Conservation (phyloP, 2,797 vertebrate species). For the Spinus olivaceus region DNA sequence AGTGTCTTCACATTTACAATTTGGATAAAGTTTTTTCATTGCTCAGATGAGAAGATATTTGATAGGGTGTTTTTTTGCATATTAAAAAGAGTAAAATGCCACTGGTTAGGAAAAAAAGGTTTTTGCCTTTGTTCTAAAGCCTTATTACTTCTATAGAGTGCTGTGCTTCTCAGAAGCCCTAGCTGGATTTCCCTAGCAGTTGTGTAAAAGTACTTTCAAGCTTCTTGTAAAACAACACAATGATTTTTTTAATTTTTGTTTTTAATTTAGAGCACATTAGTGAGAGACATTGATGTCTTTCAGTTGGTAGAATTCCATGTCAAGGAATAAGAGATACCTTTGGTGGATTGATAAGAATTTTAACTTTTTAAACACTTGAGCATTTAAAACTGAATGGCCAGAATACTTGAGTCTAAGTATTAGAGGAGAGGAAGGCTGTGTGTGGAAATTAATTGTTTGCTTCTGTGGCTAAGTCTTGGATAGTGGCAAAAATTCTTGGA, state of each 20-base stretch:
- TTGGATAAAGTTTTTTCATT: not conserved
- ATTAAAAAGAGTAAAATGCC: not conserved
- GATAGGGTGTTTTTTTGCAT: not conserved
- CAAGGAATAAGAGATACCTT: not conserved
- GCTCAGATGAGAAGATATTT: not conserved
- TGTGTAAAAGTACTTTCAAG: not conserved
- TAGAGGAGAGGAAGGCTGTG: not conserved
- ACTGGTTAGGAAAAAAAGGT: fast-evolving
- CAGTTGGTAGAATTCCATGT: not conserved
- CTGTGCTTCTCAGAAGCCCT: not conserved
- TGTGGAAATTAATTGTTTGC: not conserved
- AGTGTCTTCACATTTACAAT: not conserved
- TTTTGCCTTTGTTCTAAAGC: not conserved
- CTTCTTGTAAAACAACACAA: not conserved
- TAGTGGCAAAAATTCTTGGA: not conserved
- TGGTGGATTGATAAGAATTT: not conserved
- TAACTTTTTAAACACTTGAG: not conserved
- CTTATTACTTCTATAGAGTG: not conserved
- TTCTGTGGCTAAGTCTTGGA: not conserved
- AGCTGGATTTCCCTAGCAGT: not conserved
- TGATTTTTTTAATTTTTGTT: not conserved
- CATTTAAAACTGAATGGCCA: not conserved
- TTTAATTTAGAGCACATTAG: not conserved
- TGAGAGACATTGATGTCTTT: not conserved
- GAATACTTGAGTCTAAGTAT: not conserved